Evolutionary conservation across 2,113 vertebrate genomes (phyloP).

Genomic region (Hippopotamus amphibius): DNA sequence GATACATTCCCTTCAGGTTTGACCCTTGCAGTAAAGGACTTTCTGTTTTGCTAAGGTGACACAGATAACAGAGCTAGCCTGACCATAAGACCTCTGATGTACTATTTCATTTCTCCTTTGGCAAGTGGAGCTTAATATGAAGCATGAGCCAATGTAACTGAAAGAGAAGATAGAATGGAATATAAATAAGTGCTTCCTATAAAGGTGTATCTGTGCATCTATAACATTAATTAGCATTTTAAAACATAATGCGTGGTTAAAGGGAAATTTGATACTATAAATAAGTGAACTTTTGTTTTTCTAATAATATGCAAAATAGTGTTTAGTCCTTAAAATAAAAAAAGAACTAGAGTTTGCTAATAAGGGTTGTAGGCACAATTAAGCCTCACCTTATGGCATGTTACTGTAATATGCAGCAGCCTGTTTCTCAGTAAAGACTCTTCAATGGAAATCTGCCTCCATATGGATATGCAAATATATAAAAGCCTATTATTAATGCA

Average conservation of each 20-base stretch:
- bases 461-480: background rate
- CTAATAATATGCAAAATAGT: background rate
- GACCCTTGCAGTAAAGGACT: background rate
- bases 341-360: background rate
- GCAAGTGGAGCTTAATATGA: slow-evolving; percentile 52
- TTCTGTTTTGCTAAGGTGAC: slow-evolving; percentile 34
- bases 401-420: background rate
- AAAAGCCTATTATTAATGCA: background rate
- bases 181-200: slow-evolving; percentile 34
- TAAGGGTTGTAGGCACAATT: background rate
- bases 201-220: background rate
- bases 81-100: background rate
- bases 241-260: background rate
- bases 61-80: slow-evolving; percentile 49
- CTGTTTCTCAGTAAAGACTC: background rate
- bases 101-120: background rate
- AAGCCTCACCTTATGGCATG: background rate
- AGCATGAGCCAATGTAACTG: slow-evolving; percentile 59
- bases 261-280: background rate
- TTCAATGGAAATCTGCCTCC: background rate
- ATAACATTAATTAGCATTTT: slow-evolving; percentile 46
- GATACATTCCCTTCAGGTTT: slow-evolving; percentile 11
- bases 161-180: slow-evolving; percentile 58
- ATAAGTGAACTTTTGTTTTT: slow-evolving; percentile 2
- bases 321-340: background rate